Evolutionary conservation across 64 coral and sea anemone genomes (phyloP), one percentile per base, ranked within the genome.

Genomic region (Acropora tenuis): DNA sequence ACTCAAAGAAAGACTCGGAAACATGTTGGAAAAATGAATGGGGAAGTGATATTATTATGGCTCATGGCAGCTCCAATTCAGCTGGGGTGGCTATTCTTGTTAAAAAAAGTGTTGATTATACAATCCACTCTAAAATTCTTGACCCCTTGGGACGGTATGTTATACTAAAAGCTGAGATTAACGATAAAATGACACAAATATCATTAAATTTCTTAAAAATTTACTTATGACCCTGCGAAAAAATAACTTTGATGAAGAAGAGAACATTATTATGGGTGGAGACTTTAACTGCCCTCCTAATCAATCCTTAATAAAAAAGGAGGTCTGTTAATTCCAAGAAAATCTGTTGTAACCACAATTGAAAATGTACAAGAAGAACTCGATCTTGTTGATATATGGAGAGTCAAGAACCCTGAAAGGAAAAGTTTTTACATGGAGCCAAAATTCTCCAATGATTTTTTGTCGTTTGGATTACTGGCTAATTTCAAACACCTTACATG

Each of bases 351-450:
- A 67, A 73, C 63, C 43, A 66, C 19, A 72, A 52, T 80, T 12
- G 0, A 80, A 73, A 74, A 1, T 8, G 0, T 90, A 2, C 79
- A 63, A 44, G 12, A 72, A 15, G 59, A 71, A 1, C 30, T n/a
- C 13, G 88, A 90, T 48, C 53, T 90, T 41, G 43, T 42, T 69
- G 88, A 90, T 48, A 90, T 90, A 43, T 90, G 57, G 76, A 53
- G 88, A 41, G 6, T 81, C 73, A 49, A 73, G 53, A 74, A 74
- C 47, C 50, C 8, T 88, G 52, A 49, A 74, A 74, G 44, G 41
- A 71, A n/a, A n/a, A n/a, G n/a, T 3, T 52, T 52, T 52, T 52
- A 52, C 50, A 7, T 52, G 50, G 50, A 52, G 50, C 50, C 50
- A 52, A 52, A 52, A 52, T 52, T 52, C 50, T 7, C 50, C 50